Base-by-base conservation (phyloP, 2,113 vertebrate species). In the Cryptomyrus ogoouensis region DNA sequence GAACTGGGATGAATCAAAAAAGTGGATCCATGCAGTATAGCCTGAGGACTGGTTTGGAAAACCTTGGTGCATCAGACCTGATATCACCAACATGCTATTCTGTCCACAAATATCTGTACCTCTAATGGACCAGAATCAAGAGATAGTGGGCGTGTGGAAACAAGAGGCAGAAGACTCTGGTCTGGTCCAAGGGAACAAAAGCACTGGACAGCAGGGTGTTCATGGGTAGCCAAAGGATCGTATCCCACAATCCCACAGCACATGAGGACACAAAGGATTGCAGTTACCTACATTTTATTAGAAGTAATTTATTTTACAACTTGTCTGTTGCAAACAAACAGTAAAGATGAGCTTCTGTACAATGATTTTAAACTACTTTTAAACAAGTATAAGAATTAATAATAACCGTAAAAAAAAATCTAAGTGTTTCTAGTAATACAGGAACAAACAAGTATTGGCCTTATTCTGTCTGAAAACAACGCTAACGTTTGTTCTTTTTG, bases 261-360 rank as follows among this genome's bases (percentile, higher is more conserved):
- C 1, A 88, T 88, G 90, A 91, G 50, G 91, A 93, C 90, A 93
- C 91, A 89, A 93, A 93, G 86, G 91, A 90, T 93, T 94, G 93
- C 94, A 95, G 94, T 95, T 95, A 93, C 94, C 95, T 96, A 96
- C 92, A 93, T 91, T 92, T 96, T 96, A 95, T 96, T 96, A 93
- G 95, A 94, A 95, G 95, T 95, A 95, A 94, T 92, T 93, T 95
- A 95, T 94, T 94, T 96, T 94, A 95, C 95, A 96, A 94, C 92
- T 93, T 94, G 91, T 92, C 92, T 93, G 94, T 95, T 94, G 91
- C 74, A 95, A 94, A 95, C 95, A 95, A 94, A 94, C 89, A 87
- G 91, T 94, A 91, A 92, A 94, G 94, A 94, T 89, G 91, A 90
- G 90, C 95, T 94, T 95, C 95, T 95, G 92, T 95, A 95, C 95